Conservation (phyloP, 2,888 invertebrate genomes). For the Coenonympha arcania region DNA sequence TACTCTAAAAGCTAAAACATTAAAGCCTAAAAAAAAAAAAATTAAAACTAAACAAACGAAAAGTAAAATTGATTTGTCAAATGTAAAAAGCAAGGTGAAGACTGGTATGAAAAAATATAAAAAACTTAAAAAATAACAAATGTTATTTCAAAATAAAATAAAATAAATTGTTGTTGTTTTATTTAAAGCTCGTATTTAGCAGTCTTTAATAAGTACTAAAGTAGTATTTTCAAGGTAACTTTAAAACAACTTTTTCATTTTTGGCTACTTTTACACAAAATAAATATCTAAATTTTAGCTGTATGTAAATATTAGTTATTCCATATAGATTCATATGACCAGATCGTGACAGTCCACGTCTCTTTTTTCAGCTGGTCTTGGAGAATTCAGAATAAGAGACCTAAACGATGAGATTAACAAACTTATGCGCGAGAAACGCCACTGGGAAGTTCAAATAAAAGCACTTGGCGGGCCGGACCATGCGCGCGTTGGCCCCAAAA, state of each 20-base stretch:
- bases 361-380: conserved; percentile 85
- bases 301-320: not conserved
- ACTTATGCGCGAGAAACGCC: conserved; percentile 92
- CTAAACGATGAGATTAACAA: conserved; percentile 99
- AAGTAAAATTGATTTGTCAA: conserved; percentile 31
- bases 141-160: not conserved
- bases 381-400: conserved; percentile 98
- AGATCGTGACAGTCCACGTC: not conserved
- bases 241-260: too few relatives aligned
- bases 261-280: too few relatives aligned
- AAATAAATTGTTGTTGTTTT: not conserved
- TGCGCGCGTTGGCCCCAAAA: conserved; percentile 90
- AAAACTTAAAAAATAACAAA: conserved; percentile 24
- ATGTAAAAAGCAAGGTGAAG: conserved; percentile 30
- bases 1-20: conserved; percentile 32
- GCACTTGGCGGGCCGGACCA: conserved; percentile 97
- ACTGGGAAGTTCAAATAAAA: conserved; percentile 98
- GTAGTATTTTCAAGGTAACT: too few relatives aligned
- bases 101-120: conserved; percentile 25
- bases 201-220: not conserved
- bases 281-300: not conserved
- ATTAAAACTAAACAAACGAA: conserved; percentile 31
- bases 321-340: not conserved
- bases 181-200: not conserved
- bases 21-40: conserved; percentile 24